Evolutionary conservation across 2,888 invertebrate genomes (phyloP).

Genomic region (Chloroclystis v-ata): DNA sequence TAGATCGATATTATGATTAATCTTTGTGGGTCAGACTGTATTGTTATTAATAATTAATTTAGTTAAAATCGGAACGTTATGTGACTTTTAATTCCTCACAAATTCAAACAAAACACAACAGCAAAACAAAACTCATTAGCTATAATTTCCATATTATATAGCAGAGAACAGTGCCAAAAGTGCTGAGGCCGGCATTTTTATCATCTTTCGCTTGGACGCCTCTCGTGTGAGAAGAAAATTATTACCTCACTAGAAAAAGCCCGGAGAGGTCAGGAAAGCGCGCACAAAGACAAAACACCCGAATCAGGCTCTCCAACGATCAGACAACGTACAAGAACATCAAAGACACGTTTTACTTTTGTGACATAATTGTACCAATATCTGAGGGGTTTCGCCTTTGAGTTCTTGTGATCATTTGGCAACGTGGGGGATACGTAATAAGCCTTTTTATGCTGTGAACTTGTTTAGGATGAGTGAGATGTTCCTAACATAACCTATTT

Average conservation of each 20-base stretch:
- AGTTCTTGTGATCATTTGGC: slow-evolving; percentile 20
- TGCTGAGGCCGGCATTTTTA: slow-evolving; percentile 64
- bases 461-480: no score
- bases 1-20: no score
- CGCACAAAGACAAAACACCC: slow-evolving; percentile 53
- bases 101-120: no score
- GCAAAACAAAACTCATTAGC: no score
- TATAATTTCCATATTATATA: slow-evolving; percentile 11
- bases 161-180: slow-evolving; percentile 40
- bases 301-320: slow-evolving; percentile 46
- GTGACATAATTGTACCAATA: slow-evolving; percentile 31
- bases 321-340: slow-evolving; percentile 26
- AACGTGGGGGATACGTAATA: slow-evolving; percentile 4
- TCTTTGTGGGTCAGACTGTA: no score
- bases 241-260: slow-evolving; percentile 52
- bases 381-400: slow-evolving; percentile 22
- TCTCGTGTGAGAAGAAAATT: slow-evolving; percentile 59
- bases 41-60: no score
- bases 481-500: no score
- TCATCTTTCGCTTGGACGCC: slow-evolving; percentile 62
- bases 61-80: no score
- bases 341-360: slow-evolving; percentile 25
- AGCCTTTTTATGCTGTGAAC: not conserved
- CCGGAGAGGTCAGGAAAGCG: slow-evolving; percentile 53
- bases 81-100: no score